These are phyloP conservation scores for Phylloscopus whistleri DNA, from an alignment of 2,113 vertebrate genomes.

Conservation along the genomic window DNA sequence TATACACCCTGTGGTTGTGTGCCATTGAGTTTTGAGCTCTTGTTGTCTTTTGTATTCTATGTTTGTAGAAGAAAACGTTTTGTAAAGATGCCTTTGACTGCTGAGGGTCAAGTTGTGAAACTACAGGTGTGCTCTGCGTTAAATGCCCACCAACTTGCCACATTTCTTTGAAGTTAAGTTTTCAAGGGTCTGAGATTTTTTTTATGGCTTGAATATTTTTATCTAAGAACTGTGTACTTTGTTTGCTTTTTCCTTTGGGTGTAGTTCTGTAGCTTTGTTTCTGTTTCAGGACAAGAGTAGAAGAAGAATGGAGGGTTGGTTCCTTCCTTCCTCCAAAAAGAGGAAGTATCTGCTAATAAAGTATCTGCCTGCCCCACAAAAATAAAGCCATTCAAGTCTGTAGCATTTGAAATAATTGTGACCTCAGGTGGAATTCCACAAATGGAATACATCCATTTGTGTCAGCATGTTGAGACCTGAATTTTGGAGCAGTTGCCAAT, in stretches of 20 bases:
- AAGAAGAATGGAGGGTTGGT: background rate
- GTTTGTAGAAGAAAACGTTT: background rate
- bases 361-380: background rate
- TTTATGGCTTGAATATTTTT: background rate
- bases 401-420: background rate
- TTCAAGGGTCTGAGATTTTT: background rate
- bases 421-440: background rate
- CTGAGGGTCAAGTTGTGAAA: background rate
- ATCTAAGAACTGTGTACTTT: background rate
- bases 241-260: background rate
- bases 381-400: background rate
- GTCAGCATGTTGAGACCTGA: background rate
- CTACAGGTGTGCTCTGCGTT: background rate
- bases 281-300: background rate
- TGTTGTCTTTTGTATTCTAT: background rate
- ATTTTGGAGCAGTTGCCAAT: background rate
- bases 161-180: background rate
- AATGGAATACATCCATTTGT: background rate
- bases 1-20: background rate
- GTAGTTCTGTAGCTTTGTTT: background rate
- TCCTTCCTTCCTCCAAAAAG: background rate
- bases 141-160: background rate
- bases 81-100: background rate
- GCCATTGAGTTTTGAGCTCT: background rate
- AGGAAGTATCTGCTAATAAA: background rate